Conservation (phyloP, 2,113 vertebrate genomes). For the Myotis davidii region DNA sequence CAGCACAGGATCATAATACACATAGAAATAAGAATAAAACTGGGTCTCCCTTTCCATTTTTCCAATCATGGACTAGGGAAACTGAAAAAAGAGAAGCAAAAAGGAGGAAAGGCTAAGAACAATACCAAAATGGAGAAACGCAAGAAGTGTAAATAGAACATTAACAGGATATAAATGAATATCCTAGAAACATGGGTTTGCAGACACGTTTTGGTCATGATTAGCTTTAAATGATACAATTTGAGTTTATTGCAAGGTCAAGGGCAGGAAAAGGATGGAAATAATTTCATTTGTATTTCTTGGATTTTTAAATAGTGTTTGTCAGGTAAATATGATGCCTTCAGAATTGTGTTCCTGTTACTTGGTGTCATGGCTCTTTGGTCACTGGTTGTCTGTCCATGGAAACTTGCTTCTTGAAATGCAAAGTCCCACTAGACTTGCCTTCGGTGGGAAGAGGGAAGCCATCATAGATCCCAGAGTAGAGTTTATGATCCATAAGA, state of each 20-base stretch:
- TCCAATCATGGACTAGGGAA: neutral
- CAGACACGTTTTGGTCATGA: no score
- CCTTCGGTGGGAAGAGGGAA: neutral
- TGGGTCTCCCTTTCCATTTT: neutral
- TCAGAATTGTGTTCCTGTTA: no score
- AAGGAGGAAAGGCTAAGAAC: neutral
- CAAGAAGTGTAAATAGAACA: neutral
- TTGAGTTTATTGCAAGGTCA: neutral
- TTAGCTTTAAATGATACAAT: neutral
- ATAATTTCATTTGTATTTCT: neutral
- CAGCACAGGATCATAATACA: neutral
- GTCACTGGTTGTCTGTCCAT: accelerated
- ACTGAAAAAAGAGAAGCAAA: no score
- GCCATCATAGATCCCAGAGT: neutral
- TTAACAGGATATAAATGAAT: accelerated
- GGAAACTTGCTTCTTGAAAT: neutral
- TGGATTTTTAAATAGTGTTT: no score
- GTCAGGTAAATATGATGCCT: neutral
- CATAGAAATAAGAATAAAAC: neutral
- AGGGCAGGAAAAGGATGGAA: accelerated
- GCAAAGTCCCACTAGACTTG: neutral
- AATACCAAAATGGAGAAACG: no score
- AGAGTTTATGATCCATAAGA: no score
- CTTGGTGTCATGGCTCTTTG: neutral
- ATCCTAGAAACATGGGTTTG: no score